Conservation (phyloP, 2,797 vertebrate genomes). For the Macropus fuliginosus region DNA sequence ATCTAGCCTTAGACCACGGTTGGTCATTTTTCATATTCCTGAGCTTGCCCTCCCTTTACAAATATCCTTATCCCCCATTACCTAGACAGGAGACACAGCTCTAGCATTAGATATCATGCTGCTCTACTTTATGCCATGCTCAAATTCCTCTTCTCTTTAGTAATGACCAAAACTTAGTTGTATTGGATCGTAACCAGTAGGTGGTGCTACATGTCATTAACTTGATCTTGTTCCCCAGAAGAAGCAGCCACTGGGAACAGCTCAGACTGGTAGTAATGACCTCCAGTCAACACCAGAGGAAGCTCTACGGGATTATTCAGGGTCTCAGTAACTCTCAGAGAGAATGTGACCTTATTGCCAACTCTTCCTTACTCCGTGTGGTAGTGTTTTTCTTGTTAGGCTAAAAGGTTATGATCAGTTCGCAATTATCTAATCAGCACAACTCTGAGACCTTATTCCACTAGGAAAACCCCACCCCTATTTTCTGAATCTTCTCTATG, state of each 20-base stretch:
- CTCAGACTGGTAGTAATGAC: not conserved
- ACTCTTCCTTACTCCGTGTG: no score
- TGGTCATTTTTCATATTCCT: not conserved
- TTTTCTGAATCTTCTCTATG: no score
- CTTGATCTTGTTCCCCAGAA: not conserved
- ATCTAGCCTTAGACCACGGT: not conserved
- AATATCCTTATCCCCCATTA: not conserved
- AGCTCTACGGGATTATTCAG: no score
- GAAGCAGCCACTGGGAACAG: not conserved
- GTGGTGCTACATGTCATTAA: not conserved
- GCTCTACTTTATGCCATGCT: not conserved
- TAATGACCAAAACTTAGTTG: not conserved
- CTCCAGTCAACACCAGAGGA: not conserved
- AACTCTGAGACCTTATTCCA: no score
- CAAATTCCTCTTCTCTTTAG: not conserved
- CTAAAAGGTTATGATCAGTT: no score
- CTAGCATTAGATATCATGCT: not conserved
- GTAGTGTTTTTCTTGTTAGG: no score
- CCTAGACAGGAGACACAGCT: not conserved
- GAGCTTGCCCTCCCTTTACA: not conserved
- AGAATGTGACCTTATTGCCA: no score
- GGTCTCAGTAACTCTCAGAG: no score
- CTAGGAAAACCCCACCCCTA: no score
- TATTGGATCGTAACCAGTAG: not conserved
- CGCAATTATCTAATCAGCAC: no score